These are phyloP conservation scores for Drosophila macrothrix DNA, from an alignment of 2,888 invertebrate genomes.

Conservation along the genomic window DNA sequence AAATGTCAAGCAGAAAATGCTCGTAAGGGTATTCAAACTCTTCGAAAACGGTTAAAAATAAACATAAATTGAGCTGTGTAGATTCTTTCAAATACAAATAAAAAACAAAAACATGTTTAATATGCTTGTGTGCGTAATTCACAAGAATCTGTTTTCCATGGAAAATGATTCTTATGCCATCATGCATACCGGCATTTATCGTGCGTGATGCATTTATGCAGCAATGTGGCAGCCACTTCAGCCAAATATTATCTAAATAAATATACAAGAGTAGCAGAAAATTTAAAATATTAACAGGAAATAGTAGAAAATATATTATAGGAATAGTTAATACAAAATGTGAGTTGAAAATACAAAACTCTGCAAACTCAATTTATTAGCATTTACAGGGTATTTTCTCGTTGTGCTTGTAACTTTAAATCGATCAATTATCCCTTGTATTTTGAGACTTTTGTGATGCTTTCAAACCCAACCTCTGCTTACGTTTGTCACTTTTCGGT, in stretches of 20 bases:
- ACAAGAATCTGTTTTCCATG: background rate
- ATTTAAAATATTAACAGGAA: background rate
- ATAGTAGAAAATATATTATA: background rate
- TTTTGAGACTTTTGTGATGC: background rate
- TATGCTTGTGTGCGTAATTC: background rate
- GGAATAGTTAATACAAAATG: background rate
- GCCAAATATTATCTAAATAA: background rate
- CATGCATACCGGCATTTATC: too few species aligned
- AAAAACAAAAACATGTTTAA: background rate
- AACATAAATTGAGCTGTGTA: background rate
- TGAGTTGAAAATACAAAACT: background rate
- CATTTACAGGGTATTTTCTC: background rate
- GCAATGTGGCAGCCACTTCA: background rate
- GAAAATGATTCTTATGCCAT: background rate
- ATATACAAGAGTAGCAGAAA: background rate
- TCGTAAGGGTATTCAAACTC: background rate
- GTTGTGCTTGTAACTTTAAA: background rate
- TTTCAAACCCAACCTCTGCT: conserved; percentile 6
- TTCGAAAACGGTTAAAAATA: background rate
- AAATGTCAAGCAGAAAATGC: conserved; percentile 11
- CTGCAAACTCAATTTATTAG: conserved; percentile 1
- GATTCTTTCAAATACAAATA: background rate
- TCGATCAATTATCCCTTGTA: conserved; percentile 3
- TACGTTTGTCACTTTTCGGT: conserved; percentile 1
- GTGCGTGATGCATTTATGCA: background rate